Base-by-base conservation (phyloP, 37 sponge, comb jelly and placozoan species). In the Amphimedon queenslandica region DNA sequence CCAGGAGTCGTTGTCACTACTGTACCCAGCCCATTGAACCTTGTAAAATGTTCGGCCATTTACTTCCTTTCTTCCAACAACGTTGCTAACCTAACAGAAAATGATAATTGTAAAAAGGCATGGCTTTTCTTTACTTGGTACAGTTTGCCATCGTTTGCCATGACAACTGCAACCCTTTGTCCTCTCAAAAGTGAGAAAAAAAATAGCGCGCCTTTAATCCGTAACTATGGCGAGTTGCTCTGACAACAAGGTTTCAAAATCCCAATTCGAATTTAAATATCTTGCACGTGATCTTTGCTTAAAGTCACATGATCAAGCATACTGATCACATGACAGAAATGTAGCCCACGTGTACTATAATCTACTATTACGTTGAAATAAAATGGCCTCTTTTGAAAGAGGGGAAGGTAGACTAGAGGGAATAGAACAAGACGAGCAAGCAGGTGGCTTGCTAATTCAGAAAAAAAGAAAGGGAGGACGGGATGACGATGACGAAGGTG, bases 381-480 rank as follows among this genome's bases (percentile, higher is more conserved):
- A n/a, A n/a, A 87, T 87, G 87, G 76, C 87, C 23, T 66, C 66
- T 18, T 87, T 80, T 76, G 81, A 70, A 25, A 57, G 39, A 2
- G 65, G 74, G 2, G 70, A 53, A 4, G 82, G 81, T 53, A 58
- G 61, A 4, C 80, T 89, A 20, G 80, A 79, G 2, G 89, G 84
- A 16, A 74, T 79, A 5, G n/a, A 40, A 8, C 76, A 73, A 1
- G 71, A 82, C 2, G 82, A 88, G 55, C n/a, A n/a, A n/a, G 67
- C 27, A 4, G 93, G 89, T 29, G 93, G 93, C 5, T 73, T 93
- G 36, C 58, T 88, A 8, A 57, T 80, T 40, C 80, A 85, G 69
- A 75, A 83, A 39, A 58, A 38, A 23, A 13, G 47, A 2, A 20
- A 42, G 63, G 25, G 32, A 4, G n/a, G n/a, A n/a, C n/a, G 32